These are phyloP conservation scores for Bombus vancouverensis DNA, from an alignment of 1,140 invertebrate species.

Conservation along the genomic window DNA sequence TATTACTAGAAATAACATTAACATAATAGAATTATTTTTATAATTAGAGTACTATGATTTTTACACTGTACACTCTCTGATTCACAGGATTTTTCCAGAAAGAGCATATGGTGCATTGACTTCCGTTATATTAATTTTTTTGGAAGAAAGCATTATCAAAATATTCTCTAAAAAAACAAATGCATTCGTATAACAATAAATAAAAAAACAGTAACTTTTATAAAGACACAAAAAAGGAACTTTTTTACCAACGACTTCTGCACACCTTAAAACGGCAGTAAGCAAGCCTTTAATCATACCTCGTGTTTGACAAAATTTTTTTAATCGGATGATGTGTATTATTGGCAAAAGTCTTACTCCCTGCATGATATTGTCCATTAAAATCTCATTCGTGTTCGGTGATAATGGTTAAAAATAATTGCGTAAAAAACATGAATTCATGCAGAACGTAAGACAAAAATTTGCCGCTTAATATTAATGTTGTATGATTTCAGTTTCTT, in stretches of 20 bases:
- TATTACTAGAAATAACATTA: slow-evolving; percentile 37
- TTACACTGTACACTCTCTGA: slow-evolving; percentile 43
- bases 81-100: slow-evolving; percentile 63
- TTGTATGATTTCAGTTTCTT: slow-evolving; percentile 30
- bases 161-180: slow-evolving; percentile 33
- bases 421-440: slow-evolving; percentile 55
- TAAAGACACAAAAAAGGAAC: slow-evolving; percentile 60
- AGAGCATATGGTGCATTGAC: slow-evolving; percentile 39
- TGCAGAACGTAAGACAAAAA: slow-evolving; percentile 44
- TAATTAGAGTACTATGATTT: slow-evolving; percentile 42
- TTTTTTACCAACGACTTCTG: slow-evolving; percentile 64
- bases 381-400: slow-evolving; percentile 36
- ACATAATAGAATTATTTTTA: slow-evolving; percentile 43
- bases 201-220: slow-evolving; percentile 29
- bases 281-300: slow-evolving; percentile 59
- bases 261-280: slow-evolving; percentile 74
- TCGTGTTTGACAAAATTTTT: slow-evolving; percentile 20
- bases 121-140: slow-evolving; percentile 7
- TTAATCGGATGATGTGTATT: slow-evolving; percentile 41
- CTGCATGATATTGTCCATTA: slow-evolving; percentile 53
- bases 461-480: slow-evolving; percentile 28
- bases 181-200: slow-evolving; percentile 42
- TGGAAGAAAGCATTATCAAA: slow-evolving; percentile 41
- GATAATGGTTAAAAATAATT: slow-evolving; percentile 53
- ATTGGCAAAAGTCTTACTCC: slow-evolving; percentile 44